A percentile compares a stretch with the other conserved stretches of the same genome.
Conservation (phyloP, 1,140 invertebrate species). For the Ips typographus region DNA sequence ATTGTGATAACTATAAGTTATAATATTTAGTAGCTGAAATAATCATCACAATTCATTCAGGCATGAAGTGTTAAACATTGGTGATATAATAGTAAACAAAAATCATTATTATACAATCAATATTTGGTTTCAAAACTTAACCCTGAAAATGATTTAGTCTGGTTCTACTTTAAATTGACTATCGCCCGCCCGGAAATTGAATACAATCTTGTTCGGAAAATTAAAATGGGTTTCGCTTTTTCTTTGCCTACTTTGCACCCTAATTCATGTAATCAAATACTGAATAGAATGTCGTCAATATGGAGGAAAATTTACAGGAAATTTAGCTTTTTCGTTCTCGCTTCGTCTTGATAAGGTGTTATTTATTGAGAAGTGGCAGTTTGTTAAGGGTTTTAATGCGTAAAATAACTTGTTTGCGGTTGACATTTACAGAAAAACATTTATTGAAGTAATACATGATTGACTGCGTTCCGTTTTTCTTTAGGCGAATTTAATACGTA, state of each 20-base stretch:
- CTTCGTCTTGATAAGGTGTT: conserved; percentile 10
- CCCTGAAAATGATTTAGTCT: conserved; percentile 31
- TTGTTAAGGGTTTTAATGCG: conserved; percentile 11
- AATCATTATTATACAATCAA: too few relatives aligned
- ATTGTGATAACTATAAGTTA: too few relatives aligned
- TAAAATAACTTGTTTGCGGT: conserved; percentile 9
- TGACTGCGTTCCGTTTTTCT: too few relatives aligned
- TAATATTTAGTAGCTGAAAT: too few relatives aligned
- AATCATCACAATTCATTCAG: too few relatives aligned
- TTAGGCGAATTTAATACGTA: too few relatives aligned
- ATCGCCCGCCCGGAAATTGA: conserved; percentile 37
- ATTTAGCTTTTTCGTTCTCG: conserved; percentile 26
- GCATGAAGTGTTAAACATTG: too few relatives aligned
- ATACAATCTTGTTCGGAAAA: conserved; percentile 36
- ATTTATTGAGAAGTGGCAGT: conserved; percentile 14
- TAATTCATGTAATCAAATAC: conserved; percentile 33
- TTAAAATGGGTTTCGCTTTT: conserved; percentile 36
- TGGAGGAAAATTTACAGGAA: conserved; percentile 35
- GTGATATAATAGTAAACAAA: too few relatives aligned
- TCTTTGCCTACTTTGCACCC: conserved; percentile 30
- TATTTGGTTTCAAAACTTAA: background rate
- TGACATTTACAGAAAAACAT: too few relatives aligned
- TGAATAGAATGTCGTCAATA: conserved; percentile 31
- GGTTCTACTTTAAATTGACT: conserved; percentile 38
- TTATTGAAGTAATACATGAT: too few relatives aligned